phyloP scores from a whole-genome alignment of 2,113 vertebrate genomes.

The Hemicordylus capensis region DNA sequence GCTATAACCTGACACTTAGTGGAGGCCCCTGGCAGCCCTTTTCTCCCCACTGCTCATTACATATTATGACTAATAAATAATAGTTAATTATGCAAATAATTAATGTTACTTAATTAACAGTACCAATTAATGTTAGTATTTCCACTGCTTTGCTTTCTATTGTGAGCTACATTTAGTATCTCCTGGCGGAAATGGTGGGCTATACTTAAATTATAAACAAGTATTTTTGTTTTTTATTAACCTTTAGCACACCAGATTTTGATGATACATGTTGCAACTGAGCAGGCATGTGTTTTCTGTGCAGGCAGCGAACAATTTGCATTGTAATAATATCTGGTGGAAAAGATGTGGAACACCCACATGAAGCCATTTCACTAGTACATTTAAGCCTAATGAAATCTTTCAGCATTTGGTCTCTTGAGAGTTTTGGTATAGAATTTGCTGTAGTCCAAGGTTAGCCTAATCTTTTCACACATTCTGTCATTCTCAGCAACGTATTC shows the following conservation, averaged over 20 bases:
- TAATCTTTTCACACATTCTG: conserved; percentile 59
- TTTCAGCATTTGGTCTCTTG: conserved; percentile 47
- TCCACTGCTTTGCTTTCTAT: not conserved
- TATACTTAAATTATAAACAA: too few relatives aligned
- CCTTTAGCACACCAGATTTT: conserved; percentile 48
- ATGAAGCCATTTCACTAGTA: conserved; percentile 62
- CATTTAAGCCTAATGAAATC: conserved; percentile 65
- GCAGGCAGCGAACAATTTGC: conserved; percentile 12
- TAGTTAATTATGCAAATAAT: too few relatives aligned
- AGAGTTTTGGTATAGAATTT: conserved; percentile 50
- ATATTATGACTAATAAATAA: too few relatives aligned
- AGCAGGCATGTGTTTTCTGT: conserved; percentile 41
- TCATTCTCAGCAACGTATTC: conserved; percentile 44
- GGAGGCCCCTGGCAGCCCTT: too few relatives aligned
- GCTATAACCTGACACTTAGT: too few relatives aligned
- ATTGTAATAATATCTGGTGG: conserved; percentile 52
- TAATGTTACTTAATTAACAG: not conserved
- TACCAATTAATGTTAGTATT: not conserved
- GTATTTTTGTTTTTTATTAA: conserved; percentile 51
- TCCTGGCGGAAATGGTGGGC: not conserved
- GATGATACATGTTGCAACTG: conserved; percentile 29
- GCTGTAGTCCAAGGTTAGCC: conserved; percentile 46
- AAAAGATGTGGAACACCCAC: conserved; percentile 45
- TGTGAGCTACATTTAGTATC: not conserved
- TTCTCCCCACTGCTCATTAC: too few relatives aligned